phyloP scores from a whole-genome alignment of 2,888 invertebrate genomes.

The Chloroclystis v-ata region DNA sequence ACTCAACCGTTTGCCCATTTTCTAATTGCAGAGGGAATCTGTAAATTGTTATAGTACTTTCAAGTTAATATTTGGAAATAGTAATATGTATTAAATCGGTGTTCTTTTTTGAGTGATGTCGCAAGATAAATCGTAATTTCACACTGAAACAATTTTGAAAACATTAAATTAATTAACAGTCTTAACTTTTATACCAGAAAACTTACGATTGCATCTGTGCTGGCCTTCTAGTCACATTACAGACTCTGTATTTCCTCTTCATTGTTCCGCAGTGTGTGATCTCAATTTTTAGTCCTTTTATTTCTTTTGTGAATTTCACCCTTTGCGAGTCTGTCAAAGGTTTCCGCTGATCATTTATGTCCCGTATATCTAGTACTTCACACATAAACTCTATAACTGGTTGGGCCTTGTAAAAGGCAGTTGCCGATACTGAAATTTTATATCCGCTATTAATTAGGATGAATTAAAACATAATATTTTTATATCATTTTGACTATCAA shows the following conservation, averaged over 20 bases:
- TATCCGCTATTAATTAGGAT: not conserved
- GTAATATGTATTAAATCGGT: too few relatives aligned
- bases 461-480: not conserved
- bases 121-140: too few relatives aligned
- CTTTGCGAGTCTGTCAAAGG: slow-evolving; percentile 98
- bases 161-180: not conserved
- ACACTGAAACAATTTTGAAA: too few relatives aligned
- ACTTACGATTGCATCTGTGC: slow-evolving; percentile 99
- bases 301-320: slow-evolving; percentile 99
- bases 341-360: slow-evolving; percentile 96
- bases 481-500: too few relatives aligned
- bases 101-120: too few relatives aligned
- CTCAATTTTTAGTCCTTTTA: slow-evolving; percentile 99
- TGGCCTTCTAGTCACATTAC: slow-evolving; percentile 98
- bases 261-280: slow-evolving; percentile 99
- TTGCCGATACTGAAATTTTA: slow-evolving; percentile 91
- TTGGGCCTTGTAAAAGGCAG: slow-evolving; percentile 99
- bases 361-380: slow-evolving; percentile 98
- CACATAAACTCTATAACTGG: slow-evolving; percentile 99
- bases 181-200: not conserved
- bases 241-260: slow-evolving; percentile 99
- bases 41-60: not conserved
- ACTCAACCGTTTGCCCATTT: slow-evolving; percentile 99
- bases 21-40: slow-evolving; percentile 97
- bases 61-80: too few relatives aligned